Conservation (phyloP, 2,888 invertebrate genomes). For the Parnassius glacialis region DNA sequence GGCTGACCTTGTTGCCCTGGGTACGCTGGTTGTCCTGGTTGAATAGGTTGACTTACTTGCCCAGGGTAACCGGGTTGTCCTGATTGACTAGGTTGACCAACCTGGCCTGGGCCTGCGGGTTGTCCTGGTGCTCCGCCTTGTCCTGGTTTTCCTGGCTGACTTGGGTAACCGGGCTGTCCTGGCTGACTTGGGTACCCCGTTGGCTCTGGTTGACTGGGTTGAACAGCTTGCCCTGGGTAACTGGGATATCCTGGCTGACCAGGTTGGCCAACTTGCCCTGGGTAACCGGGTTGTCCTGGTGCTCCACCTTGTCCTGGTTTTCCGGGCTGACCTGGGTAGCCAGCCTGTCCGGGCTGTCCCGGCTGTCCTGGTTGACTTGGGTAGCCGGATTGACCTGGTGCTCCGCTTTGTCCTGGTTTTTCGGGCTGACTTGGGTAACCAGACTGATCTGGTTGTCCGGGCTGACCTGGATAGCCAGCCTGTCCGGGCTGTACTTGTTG, state of each 20-base stretch:
- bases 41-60: background rate
- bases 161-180: slow-evolving; percentile 31
- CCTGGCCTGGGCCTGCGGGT: slow-evolving; percentile 31
- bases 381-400: slow-evolving; percentile 38
- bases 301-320: slow-evolving; percentile 36
- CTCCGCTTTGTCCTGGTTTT: slow-evolving; percentile 35
- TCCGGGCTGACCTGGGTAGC: slow-evolving; percentile 44
- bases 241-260: slow-evolving; percentile 36
- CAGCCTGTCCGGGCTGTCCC: slow-evolving; percentile 39
- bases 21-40: slow-evolving; percentile 30
- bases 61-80: slow-evolving; percentile 28
- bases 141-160: slow-evolving; percentile 35
- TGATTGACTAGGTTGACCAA: slow-evolving; percentile 36
- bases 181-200: slow-evolving; percentile 51
- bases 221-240: slow-evolving; percentile 32
- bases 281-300: slow-evolving; percentile 38
- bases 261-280: slow-evolving; percentile 44
- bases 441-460: slow-evolving; percentile 37
- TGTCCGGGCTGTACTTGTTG: slow-evolving; percentile 36
- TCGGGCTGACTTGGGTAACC: slow-evolving; percentile 45
- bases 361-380: slow-evolving; percentile 32
- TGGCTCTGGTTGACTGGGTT: slow-evolving; percentile 52
- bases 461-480: slow-evolving; percentile 40
- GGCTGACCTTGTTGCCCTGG: slow-evolving; percentile 42
- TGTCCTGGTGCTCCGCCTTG: slow-evolving; percentile 25